These are phyloP conservation scores for Cephus pygmeus DNA, from an alignment of 2,888 invertebrate genomes.

Conservation along the genomic window DNA sequence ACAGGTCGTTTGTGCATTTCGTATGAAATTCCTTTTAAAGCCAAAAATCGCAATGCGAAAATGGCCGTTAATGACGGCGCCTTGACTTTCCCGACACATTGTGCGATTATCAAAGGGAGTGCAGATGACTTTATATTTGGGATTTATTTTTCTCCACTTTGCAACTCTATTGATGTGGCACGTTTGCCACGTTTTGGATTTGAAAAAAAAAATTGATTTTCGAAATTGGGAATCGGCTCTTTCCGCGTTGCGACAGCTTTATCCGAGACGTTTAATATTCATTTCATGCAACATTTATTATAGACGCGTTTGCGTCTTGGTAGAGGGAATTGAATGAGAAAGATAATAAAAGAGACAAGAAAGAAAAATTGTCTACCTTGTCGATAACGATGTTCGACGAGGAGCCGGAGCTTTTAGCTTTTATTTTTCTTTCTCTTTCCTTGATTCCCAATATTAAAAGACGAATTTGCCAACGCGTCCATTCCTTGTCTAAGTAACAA, in stretches of 20 bases:
- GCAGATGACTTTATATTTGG: background rate
- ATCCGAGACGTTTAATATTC: conserved; percentile 44
- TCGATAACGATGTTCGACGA: background rate
- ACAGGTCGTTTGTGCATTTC: conserved; percentile 44
- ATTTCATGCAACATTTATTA: conserved; percentile 52
- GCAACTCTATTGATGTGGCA: background rate
- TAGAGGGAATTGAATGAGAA: conserved; percentile 10
- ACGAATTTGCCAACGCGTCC: conserved; percentile 43
- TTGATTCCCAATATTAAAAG: background rate
- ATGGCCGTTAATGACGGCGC: background rate
- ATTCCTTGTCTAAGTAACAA: conserved; percentile 42
- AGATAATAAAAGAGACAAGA: background rate
- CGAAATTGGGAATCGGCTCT: background rate
- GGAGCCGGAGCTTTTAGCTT: background rate
- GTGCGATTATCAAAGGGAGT: background rate
- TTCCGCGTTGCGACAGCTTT: conserved; percentile 40
- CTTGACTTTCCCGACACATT: background rate
- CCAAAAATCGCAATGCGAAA: background rate
- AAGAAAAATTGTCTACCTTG: background rate
- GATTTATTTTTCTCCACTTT: background rate
- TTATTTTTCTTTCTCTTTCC: background rate
- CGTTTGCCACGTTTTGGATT: background rate
- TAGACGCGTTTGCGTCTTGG: conserved; percentile 31
- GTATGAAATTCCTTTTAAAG: conserved; percentile 30
- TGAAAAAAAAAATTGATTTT: background rate